Conservation (phyloP, 2,797 vertebrate genomes). For the Mus minutoides region DNA sequence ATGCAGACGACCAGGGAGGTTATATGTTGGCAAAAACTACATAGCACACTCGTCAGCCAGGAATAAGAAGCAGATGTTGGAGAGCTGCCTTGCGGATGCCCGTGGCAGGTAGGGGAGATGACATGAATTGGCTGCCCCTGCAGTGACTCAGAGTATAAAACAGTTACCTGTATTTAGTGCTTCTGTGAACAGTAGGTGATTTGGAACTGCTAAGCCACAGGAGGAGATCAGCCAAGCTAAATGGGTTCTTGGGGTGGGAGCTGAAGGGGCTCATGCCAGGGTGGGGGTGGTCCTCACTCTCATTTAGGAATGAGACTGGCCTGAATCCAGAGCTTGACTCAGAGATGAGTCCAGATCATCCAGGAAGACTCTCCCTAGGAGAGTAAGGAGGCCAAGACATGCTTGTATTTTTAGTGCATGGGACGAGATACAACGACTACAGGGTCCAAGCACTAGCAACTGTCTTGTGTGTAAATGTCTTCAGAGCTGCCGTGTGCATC, state of each 20-base stretch:
- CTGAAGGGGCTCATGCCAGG: conserved; percentile 73
- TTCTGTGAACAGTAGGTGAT: conserved; percentile 70
- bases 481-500: neutral
- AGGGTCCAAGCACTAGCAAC: neutral
- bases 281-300: conserved; percentile 69
- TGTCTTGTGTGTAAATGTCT: neutral
- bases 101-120: neutral
- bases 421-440: neutral
- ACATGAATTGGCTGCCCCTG: conserved; percentile 64
- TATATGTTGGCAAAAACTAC: neutral
- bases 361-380: conserved; percentile 22
- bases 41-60: neutral
- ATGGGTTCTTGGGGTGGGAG: conserved; percentile 75
- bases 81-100: neutral
- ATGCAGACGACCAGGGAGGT: neutral
- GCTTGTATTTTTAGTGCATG: neutral
- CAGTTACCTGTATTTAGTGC: conserved; percentile 64
- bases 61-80: neutral
- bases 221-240: conserved; percentile 78
- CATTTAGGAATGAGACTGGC: conserved; percentile 79
- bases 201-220: conserved; percentile 79
- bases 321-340: conserved; percentile 74
- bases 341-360: conserved; percentile 73
- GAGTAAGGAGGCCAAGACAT: neutral
- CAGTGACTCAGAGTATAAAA: neutral